Percentiles rank a stretch among this genome's conserved stretches.
Evolutionary conservation across 2,888 invertebrate species (phyloP).

Genomic region (Venustoraphidia nigricollis): DNA sequence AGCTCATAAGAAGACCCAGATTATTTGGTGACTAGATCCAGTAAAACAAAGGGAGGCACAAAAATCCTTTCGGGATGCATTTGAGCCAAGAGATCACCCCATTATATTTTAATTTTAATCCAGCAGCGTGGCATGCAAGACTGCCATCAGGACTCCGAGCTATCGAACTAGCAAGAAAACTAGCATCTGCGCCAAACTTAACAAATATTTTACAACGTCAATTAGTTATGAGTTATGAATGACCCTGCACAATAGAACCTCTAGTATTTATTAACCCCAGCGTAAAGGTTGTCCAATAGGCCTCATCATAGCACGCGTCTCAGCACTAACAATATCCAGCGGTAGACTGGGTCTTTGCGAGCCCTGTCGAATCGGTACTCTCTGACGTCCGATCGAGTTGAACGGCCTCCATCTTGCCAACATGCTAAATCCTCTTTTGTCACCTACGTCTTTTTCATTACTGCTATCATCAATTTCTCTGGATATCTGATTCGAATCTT

Average conservation of each 20-base stretch:
- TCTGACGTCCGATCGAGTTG: slow-evolving; percentile 25
- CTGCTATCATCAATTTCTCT: too few relatives aligned
- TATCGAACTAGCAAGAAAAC: too few relatives aligned
- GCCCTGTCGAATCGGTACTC: slow-evolving; percentile 21
- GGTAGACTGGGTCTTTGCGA: too few relatives aligned
- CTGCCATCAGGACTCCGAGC: too few relatives aligned
- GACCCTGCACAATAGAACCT: background rate
- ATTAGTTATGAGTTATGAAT: background rate
- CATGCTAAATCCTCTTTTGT: slow-evolving; percentile 29
- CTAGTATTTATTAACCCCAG: slow-evolving; percentile 25
- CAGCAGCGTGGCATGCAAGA: too few relatives aligned
- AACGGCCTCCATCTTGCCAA: slow-evolving; percentile 30
- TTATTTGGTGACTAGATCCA: too few relatives aligned
- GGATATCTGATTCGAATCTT: too few relatives aligned
- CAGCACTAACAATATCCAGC: slow-evolving; percentile 22
- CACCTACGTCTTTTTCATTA: background rate
- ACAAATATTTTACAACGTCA: background rate
- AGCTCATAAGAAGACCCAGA: too few relatives aligned
- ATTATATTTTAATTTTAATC: too few relatives aligned
- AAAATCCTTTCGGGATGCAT: too few relatives aligned
- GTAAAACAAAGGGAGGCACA: too few relatives aligned
- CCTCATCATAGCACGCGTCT: slow-evolving; percentile 24
- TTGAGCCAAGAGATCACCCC: too few relatives aligned
- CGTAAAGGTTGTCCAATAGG: slow-evolving; percentile 31
- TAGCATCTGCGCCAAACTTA: background rate